Evolutionary conservation across 2,888 invertebrate genomes (phyloP), one percentile per base, ranked within the genome.

Genomic region (Ochropleura plecta): DNA sequence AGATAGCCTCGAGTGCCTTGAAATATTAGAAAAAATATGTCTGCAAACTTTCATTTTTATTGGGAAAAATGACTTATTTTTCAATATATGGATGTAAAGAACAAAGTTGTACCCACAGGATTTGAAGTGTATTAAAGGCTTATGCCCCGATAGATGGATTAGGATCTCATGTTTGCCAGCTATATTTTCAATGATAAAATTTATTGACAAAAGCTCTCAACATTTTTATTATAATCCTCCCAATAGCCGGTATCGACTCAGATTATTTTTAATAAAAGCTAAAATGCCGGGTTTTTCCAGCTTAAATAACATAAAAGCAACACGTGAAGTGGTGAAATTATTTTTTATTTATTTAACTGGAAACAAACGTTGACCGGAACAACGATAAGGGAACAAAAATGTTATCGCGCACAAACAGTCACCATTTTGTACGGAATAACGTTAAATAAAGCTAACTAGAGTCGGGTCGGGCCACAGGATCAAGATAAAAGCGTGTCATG

Each of bases 401-500:
- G 42, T 59, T 68, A 59, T 78, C 44, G n/a, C 60, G 69, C 14
- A 77, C 73, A 77, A 76, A 79, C 59, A 76, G 75, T 72, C 9
- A 40, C 55, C 64, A 63, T 75, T 74, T 68, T 66, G 64, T 70
- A 57, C 42, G 55, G 72, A 70, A 60, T 69, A 78, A 78, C 72
- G 42, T 76, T 72, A 74, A 81, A 79, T 80, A 75, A 81, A 85
- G 70, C 73, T 78, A 68, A 72, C 55, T 70, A 51, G 66, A 75
- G 66, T 70, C 48, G 69, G 77, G 67, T 77, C 74, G 64, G 71
- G 77, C 75, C 81, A 71, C 73, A 82, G 68, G 82, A 81, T 86
- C 82, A 82, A 83, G 81, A 87, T 86, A 89, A 87, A 87, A 88
- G 84, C 87, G 88, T 84, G 85, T 76, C 83, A 82, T 84, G 86